Evolutionary conservation across 2,113 vertebrate species (phyloP).

Genomic region (Phrynosoma blainvillii): DNA sequence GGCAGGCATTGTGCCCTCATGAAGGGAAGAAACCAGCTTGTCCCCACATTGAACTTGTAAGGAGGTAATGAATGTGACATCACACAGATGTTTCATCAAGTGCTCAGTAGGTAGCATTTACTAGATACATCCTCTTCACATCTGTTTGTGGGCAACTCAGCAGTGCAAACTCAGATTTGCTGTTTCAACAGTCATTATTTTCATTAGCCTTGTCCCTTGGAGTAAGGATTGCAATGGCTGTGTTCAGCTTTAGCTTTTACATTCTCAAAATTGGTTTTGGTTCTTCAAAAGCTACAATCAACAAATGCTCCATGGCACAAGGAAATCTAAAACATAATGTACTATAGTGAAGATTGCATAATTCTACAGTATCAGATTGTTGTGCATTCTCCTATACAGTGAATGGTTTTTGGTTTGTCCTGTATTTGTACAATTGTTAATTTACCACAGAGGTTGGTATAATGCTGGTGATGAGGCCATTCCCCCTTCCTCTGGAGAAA

Average conservation of each 20-base stretch:
- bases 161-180: not conserved
- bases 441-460: too few species aligned
- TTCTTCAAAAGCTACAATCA: not conserved
- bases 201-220: not conserved
- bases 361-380: not conserved
- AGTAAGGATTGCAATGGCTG: not conserved
- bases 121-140: not conserved
- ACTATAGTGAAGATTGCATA: not conserved
- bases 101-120: slow-evolving; percentile 14
- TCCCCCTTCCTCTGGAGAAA: too few species aligned
- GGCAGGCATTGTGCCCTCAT: slow-evolving; percentile 4
- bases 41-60: slow-evolving; percentile 12
- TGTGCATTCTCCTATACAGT: too few species aligned
- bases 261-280: not conserved
- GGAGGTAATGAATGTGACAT: slow-evolving; percentile 19
- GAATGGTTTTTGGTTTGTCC: too few species aligned
- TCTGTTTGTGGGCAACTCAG: slow-evolving; percentile 10
- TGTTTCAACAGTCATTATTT: slow-evolving; percentile 22
- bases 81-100: slow-evolving; percentile 25
- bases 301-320: not conserved
- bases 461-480: too few species aligned
- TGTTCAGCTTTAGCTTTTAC: not conserved
- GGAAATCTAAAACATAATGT: not conserved
- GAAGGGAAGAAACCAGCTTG: slow-evolving; percentile 10
- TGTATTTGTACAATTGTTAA: too few species aligned